Evolutionary conservation across 2,888 invertebrate genomes (phyloP), one percentile per base, ranked within the genome.

Genomic region (Zhuqinia jingwanae): DNA sequence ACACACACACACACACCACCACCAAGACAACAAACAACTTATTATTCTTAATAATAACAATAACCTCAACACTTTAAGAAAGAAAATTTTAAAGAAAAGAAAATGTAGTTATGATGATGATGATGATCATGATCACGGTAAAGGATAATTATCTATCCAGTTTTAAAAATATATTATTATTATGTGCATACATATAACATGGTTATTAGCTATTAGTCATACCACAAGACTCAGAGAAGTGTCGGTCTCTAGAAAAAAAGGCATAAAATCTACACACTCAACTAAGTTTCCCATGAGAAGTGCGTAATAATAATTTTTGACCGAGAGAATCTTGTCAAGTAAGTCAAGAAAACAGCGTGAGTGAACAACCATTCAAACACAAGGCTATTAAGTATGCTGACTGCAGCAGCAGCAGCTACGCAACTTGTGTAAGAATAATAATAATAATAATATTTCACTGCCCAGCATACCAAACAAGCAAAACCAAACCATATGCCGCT

Each of bases 291-390:
- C 70, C 70, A 70, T 70, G 47, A 3, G 36, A 70, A 70, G 47
- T 47, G 47, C 30, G 36, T 36, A 36, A 75, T 75, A 75, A 75
- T n/a, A n/a, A n/a, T n/a, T n/a, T 75, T 75, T 75, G 70, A 70
- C 70, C 70, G 75, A 56, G 47, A 70, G 75, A 75, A 75, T 53
- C 53, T 56, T 75, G 75, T 36, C 36, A 36, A 36, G 36, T 36
- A 36, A 36, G 36, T 36, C 36, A 36, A 36, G 36, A 36, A 36
- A 75, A 36, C 75, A 75, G 75, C 75, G 56, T 75, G 75, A 53
- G 53, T 11, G 36, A n/a, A n/a, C n/a, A n/a, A n/a, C n/a, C 53
- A 73, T n/a, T n/a, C n/a, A n/a, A n/a, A n/a, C n/a, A 50, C 56
- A 75, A 75, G 53, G 75, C 53, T 56, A 75, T 75, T 30, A 11